These are phyloP conservation scores for Grus americana DNA, from an alignment of 2,113 vertebrate genomes.

Conservation along the genomic window DNA sequence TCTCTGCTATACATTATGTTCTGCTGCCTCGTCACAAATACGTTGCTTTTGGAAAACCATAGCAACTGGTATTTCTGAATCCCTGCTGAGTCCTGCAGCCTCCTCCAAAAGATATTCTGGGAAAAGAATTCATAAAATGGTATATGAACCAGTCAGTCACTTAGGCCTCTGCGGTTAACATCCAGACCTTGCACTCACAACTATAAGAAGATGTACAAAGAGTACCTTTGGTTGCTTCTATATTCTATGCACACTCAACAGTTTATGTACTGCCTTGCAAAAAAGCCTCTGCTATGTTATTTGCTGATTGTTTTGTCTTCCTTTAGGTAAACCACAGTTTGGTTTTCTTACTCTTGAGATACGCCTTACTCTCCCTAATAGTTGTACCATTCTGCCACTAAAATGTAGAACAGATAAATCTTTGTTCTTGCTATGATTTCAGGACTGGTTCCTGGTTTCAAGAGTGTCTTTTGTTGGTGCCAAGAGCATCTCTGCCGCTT, in stretches of 20 bases:
- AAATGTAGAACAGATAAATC: neutral
- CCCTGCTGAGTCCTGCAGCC: neutral
- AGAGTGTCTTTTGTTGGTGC: neutral
- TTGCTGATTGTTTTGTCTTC: neutral
- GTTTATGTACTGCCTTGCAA: neutral
- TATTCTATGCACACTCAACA: neutral
- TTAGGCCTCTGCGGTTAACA: neutral
- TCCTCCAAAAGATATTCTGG: neutral
- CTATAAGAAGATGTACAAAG: neutral
- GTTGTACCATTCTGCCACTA: neutral
- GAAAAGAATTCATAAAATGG: fast-evolving
- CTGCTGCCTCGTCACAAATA: neutral
- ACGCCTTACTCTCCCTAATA: neutral
- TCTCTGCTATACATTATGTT: neutral
- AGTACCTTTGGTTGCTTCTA: neutral
- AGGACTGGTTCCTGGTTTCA: neutral
- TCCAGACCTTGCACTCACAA: neutral
- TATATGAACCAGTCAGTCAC: neutral
- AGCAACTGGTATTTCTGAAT: neutral
- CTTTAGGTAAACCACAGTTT: neutral
- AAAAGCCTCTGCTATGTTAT: neutral
- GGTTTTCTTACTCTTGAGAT: neutral
- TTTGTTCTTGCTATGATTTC: neutral
- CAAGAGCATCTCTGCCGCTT: neutral
- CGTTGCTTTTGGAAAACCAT: fast-evolving